Evolutionary conservation across 37 sponge, comb jelly and placozoan genomes (phyloP), one percentile per base, ranked within the genome.

Genomic region (Hormiphora californensis): DNA sequence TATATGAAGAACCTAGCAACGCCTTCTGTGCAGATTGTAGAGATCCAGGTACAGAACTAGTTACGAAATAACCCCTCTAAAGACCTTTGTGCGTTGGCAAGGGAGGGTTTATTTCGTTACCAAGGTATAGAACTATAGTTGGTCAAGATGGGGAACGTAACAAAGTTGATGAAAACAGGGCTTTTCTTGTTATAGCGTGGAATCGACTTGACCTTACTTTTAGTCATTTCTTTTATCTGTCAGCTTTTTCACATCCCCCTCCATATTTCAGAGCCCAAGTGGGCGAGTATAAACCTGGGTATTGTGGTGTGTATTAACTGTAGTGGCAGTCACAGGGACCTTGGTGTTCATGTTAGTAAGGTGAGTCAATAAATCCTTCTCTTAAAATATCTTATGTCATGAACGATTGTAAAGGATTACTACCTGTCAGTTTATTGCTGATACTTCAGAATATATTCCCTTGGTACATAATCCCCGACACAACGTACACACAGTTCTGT

Each of bases 271-370:
- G 67, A 65, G 7, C 67, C 67, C 4, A 65, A 65, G 67, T 65
- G 67, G 67, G 67, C 67, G 28, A 65, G 67, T 65, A 65, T 65
- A 65, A 65, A 65, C 67, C 67, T 65, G 30, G 67, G 67, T 33
- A 38, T 65, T 35, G 67, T 65, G 8, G 67, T 65, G 8, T 65
- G 67, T 34, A 65, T 65, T 5, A 65, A 65, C 19, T 65, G 67
- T 17, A 65, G 67, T 65, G 67, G 67, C 34, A 65, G 67, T 65
- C 67, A 65, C 37, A 11, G 67, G 36, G 37, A 34, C 37, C 67
- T 65, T 38, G 67, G 67, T 19, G 67, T 65, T 2, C 67, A 65
- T 38, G 35, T 65, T 7, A 65, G 67, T 38, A 65, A 65, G 67
- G 67, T 65, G 12, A 30, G n/a, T n/a, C n/a, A n/a, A n/a, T n/a